Evolutionary conservation across 2,888 invertebrate genomes (phyloP), one percentile per base, ranked within the genome.

Genomic region (Strigamia crassipes): DNA sequence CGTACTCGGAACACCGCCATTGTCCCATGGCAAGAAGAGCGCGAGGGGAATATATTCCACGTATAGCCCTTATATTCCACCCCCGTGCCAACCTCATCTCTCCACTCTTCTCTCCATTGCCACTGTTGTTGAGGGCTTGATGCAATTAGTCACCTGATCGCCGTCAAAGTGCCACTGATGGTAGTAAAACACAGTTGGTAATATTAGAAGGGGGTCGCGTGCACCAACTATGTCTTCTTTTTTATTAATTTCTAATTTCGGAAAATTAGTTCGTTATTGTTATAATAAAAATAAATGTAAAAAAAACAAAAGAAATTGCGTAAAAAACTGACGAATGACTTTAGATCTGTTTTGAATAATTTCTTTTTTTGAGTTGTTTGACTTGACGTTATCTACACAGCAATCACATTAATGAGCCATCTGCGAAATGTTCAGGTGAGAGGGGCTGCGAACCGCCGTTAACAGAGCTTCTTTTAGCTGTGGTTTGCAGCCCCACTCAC

Each of bases 1-100:
- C 66, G 66, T 66, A 66, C 66, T 66, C 66, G 66, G 66, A 66
- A 66, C 66, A 66, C 66, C 66, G 66, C 66, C 66, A 66, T 66
- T 66, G 66, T 66, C 66, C 66, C 66, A 27, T 31, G 66, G 66
- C 66, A 66, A 66, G 66, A 66, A 66, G 66, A 66, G 66, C 31
- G 27, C 23, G 66, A 66, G 66, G 66, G 66, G 66, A 15, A 66
- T 66, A 23, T 23, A 66, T 27, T 66, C 66, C 27, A 66, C 66
- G 66, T 27, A 66, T 66, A 51, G 51, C 66, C 66, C 66, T 31
- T 31, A 66, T 66, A 66, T 66, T 27, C 66, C 66, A 27, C 66
- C 66, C 66, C 66, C 66, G 66, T 66, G 66, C 66, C 23, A 66
- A 66, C 66, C 66, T 66, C 66, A 66, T 51, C 66, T 66, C 66